phyloP scores from a whole-genome alignment of 2,888 invertebrate genomes.

The Coenonympha glycerion region DNA sequence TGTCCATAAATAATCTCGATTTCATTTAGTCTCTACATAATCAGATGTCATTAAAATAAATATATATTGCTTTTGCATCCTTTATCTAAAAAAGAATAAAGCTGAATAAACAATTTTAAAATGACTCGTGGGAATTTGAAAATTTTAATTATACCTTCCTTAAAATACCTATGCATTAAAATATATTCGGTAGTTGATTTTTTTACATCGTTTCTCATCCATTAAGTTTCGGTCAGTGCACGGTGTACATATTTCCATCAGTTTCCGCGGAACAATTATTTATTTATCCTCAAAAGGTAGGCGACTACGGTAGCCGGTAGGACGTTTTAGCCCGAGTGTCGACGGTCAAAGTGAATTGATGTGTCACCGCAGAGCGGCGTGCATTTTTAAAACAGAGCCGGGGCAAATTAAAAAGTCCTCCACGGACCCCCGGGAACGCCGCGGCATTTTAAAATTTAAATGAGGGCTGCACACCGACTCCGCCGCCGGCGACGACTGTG shows the following conservation, averaged over 20 bases:
- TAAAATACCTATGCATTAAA: background rate
- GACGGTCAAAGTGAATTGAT: constrained; percentile 69
- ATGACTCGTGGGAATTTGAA: too few relatives aligned
- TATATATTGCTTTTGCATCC: background rate
- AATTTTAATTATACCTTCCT: background rate
- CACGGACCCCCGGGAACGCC: constrained; percentile 54
- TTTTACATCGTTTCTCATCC: background rate
- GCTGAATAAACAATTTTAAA: too few relatives aligned
- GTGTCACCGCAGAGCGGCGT: constrained; percentile 68
- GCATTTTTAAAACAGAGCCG: constrained; percentile 70
- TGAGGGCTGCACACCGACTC: constrained; percentile 69
- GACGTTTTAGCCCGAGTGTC: constrained; percentile 46
- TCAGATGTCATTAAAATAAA: background rate
- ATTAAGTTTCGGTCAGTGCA: background rate
- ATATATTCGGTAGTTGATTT: background rate
- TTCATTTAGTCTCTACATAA: constrained; percentile 13
- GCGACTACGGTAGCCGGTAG: constrained; percentile 43
- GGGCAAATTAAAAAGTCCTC: constrained; percentile 74
- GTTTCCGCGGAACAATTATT: constrained; percentile 10
- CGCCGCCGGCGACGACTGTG: constrained; percentile 66
- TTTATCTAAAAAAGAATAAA: background rate
- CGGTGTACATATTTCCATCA: background rate
- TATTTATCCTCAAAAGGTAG: constrained; percentile 17
- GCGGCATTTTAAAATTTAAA: constrained; percentile 74
- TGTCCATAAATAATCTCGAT: constrained; percentile 9